Evolutionary conservation across 1,140 invertebrate genomes (phyloP).

Genomic region (Megalonaias nervosa): DNA sequence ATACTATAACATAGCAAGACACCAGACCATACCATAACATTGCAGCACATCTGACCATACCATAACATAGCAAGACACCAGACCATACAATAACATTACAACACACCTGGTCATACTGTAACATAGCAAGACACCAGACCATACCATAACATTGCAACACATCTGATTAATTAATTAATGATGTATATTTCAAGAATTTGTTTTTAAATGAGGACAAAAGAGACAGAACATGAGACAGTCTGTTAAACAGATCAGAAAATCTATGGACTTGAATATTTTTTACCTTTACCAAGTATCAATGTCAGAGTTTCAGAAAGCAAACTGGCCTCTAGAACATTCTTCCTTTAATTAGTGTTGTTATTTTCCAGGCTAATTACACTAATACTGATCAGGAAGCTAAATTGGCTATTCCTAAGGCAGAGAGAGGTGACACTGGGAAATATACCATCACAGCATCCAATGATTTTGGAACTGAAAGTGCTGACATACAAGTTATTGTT

Average conservation of each 20-base stretch:
- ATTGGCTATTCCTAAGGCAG: conserved; percentile 90
- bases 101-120: no score
- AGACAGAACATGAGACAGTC: not conserved
- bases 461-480: conserved; percentile 90
- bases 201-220: not conserved
- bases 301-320: not conserved
- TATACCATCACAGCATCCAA: conserved; percentile 93
- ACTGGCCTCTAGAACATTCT: not conserved
- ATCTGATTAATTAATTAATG: no score
- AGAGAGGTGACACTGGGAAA: conserved; percentile 91
- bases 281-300: not conserved
- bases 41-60: no score
- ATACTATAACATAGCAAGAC: no score
- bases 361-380: conserved; percentile 49
- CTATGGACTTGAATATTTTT: not conserved
- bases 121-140: no score
- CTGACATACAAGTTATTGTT: conserved; percentile 94
- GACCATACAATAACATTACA: no score
- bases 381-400: conserved; percentile 83
- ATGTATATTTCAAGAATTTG: no score
- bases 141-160: no score
- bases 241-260: not conserved
- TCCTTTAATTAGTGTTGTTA: conserved; percentile 3
- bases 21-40: no score
- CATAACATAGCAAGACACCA: no score